Conservation (phyloP, 2,888 invertebrate species). For the Philereme transversata region DNA sequence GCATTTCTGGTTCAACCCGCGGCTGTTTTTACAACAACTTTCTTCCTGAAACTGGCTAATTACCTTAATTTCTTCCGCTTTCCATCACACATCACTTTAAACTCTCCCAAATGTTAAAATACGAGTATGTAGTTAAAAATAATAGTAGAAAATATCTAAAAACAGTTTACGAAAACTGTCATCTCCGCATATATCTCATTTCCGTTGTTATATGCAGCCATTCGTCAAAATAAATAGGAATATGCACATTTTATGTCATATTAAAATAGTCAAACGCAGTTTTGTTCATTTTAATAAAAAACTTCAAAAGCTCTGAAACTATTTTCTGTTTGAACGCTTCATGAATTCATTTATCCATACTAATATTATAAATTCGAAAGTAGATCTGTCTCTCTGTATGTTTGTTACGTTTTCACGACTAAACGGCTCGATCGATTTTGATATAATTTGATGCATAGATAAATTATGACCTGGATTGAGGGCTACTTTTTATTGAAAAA, state of each 20-base stretch:
- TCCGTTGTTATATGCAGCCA: constrained; percentile 38
- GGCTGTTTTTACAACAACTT: constrained; percentile 23
- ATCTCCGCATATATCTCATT: constrained; percentile 33
- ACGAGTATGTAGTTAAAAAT: constrained; percentile 9
- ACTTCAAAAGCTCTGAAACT: background rate
- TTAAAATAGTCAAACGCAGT: background rate
- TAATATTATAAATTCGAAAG: too few relatives aligned
- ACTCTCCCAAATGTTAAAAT: constrained; percentile 15
- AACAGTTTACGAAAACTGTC: constrained; percentile 14
- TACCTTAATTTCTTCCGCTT: constrained; percentile 50
- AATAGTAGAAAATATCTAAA: background rate
- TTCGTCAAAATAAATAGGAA: constrained; percentile 29
- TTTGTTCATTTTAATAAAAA: background rate
- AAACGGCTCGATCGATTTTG: too few relatives aligned
- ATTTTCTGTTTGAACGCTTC: background rate
- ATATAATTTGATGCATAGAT: too few relatives aligned
- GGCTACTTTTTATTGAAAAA: too few relatives aligned
- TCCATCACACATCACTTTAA: constrained; percentile 23
- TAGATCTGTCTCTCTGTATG: too few relatives aligned
- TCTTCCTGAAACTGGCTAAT: constrained; percentile 50
- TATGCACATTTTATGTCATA: constrained; percentile 6
- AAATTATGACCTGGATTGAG: too few relatives aligned
- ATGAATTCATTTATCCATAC: background rate
- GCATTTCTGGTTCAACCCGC: constrained; percentile 9
- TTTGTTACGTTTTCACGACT: too few relatives aligned